phyloP scores from a whole-genome alignment of 2,888 invertebrate species.

The Scaptomyza cyrtandrae region DNA sequence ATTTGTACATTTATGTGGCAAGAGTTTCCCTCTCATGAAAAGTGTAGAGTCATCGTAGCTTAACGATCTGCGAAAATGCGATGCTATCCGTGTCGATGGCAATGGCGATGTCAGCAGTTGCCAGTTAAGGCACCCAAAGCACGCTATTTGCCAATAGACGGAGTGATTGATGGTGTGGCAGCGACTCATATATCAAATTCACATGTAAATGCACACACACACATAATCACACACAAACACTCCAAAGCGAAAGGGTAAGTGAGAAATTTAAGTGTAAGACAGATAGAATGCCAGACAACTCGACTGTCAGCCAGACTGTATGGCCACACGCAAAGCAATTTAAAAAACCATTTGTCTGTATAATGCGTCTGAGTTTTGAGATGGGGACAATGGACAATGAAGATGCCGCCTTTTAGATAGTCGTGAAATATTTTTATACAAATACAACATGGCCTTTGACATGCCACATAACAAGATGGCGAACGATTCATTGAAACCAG shows the following conservation, averaged over 20 bases:
- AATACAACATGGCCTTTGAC: constrained; percentile 46
- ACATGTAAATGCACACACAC: constrained; percentile 61
- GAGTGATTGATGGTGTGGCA: constrained; percentile 68
- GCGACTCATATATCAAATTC: constrained; percentile 73
- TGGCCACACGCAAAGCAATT: constrained; percentile 73
- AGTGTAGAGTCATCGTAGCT: constrained; percentile 30
- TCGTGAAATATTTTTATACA: constrained; percentile 37
- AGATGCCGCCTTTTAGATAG: constrained; percentile 37
- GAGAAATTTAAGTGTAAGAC: background rate
- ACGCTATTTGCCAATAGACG: constrained; percentile 54
- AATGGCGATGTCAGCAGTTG: constrained; percentile 22
- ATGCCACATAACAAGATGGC: constrained; percentile 58
- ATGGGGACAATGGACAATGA: constrained; percentile 19
- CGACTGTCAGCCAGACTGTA: constrained; percentile 28
- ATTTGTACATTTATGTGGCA: constrained; percentile 3
- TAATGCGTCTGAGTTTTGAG: constrained; percentile 39
- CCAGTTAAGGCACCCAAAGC: constrained; percentile 10
- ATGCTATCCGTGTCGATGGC: constrained; percentile 35
- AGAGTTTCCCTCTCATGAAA: constrained; percentile 12
- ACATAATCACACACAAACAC: constrained; percentile 5
- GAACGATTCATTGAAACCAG: constrained; percentile 1
- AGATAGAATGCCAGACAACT: constrained; percentile 19
- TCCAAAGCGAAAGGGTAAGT: constrained; percentile 14
- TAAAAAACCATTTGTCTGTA: constrained; percentile 72
- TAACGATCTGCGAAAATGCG: constrained; percentile 60